Conservation (phyloP, 2,113 vertebrate species). For the Acanthochromis polyacanthus region DNA sequence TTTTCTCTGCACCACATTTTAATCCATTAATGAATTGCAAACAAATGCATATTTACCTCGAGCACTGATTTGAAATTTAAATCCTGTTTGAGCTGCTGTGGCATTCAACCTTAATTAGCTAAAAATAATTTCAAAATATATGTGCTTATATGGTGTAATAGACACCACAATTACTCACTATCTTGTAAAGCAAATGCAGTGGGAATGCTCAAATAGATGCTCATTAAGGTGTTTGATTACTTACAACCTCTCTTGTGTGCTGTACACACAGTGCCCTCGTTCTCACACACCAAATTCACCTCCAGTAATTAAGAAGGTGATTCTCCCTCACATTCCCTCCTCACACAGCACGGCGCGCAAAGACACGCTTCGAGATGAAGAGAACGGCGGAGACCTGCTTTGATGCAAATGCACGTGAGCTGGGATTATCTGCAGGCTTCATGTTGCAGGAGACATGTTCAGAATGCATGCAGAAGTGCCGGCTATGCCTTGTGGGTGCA, state of each 20-base stretch:
- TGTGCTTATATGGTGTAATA: slow-evolving; percentile 15
- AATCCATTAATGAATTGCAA: slow-evolving; percentile 46
- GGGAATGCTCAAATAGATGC: slow-evolving; percentile 28
- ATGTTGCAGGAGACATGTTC: slow-evolving; percentile 40
- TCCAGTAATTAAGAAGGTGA: slow-evolving; percentile 67
- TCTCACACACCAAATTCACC: slow-evolving; percentile 37
- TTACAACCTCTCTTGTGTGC: slow-evolving; percentile 28
- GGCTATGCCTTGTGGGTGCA: slow-evolving; percentile 10
- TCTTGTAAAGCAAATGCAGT: slow-evolving; percentile 42
- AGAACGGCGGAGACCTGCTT: slow-evolving; percentile 26
- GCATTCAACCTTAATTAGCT: slow-evolving; percentile 1
- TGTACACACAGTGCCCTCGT: slow-evolving; percentile 11
- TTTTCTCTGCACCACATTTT: slow-evolving; percentile 54
- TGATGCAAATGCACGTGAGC: slow-evolving; percentile 47
- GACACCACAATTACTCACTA: slow-evolving; percentile 1
- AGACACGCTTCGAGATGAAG: slow-evolving; percentile 23
- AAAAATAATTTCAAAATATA: neutral
- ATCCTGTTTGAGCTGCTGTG: neutral
- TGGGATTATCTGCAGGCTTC: slow-evolving; percentile 47
- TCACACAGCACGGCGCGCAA: slow-evolving; percentile 49
- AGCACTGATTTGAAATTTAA: neutral
- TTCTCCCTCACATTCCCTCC: slow-evolving; percentile 40
- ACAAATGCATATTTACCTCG: slow-evolving; percentile 34
- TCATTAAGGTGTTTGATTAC: slow-evolving; percentile 52
- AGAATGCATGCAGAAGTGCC: slow-evolving; percentile 34